Evolutionary conservation across 2,797 vertebrate species (phyloP), one percentile per base, ranked within the genome.

Genomic region (Acrossocheilus wenchowensis): DNA sequence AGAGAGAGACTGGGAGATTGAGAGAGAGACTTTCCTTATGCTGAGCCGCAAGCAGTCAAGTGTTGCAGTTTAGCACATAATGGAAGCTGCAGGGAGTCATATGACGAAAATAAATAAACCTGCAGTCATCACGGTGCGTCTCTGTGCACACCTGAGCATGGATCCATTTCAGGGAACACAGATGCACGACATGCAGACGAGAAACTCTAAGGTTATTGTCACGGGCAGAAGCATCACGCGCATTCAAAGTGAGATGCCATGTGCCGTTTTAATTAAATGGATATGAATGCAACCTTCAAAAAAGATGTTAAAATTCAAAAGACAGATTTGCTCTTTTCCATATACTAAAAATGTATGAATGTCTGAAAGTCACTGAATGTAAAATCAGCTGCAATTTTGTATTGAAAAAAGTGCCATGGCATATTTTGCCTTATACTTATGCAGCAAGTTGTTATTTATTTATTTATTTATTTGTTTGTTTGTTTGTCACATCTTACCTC

Each of bases 11-110:
- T 6, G 71, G 26, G 77, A 74, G 52, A 52, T 62, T 60, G 62
- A 26, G 79, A 87, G 82, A 89, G 78, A 52, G 87, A 45, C 50
- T 52, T 81, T 48, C 77, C 78, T 86, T 64, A 45, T 80, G 75
- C 68, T 86, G 68, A 74, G 78, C 78, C 4, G 19, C 84, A 86
- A 86, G 78, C 84, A 86, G 84, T 81, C 84, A 80, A 86, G 78
- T 86, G 84, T 86, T 50, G 43, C 78, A 86, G 84, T 86, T 86
- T 86, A 81, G 78, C 41, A 81, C 78, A 80, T 73, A 81, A 86
- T 81, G 34, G 78, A 86, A 86, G 54, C 84, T 81, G 54, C 68
- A 69, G 78, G 84, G 54, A 86, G 68, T 81, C 84, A 41, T 64
- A 64, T 73, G 78, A 62, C 0, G 30, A 30, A 73, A 86, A 86